These are phyloP conservation scores for Latrodectus geometricus DNA, from an alignment of 1,140 invertebrate species.

Conservation along the genomic window DNA sequence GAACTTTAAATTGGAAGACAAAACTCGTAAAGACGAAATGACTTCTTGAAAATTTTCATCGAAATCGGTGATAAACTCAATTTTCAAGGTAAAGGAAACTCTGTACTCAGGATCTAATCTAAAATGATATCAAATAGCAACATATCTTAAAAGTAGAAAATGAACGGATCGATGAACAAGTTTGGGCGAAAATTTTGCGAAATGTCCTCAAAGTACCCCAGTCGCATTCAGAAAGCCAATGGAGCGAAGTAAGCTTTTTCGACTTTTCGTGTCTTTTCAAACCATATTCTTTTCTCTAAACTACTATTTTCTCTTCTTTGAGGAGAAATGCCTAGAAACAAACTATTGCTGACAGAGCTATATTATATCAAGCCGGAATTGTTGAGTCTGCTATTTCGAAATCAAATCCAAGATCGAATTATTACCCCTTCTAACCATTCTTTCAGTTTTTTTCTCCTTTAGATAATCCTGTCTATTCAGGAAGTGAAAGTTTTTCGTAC, in stretches of 20 bases:
- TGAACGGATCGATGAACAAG: slow-evolving; percentile 14
- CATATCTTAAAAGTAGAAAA: too few relatives aligned
- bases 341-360: slow-evolving; percentile 51
- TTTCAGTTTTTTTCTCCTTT: neutral
- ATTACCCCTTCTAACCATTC: slow-evolving; percentile 27
- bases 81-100: too few relatives aligned
- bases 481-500: slow-evolving; percentile 11
- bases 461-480: slow-evolving; percentile 26
- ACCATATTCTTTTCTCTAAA: slow-evolving; percentile 43
- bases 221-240: slow-evolving; percentile 1
- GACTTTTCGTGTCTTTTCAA: neutral
- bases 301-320: slow-evolving; percentile 17
- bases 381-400: slow-evolving; percentile 47
- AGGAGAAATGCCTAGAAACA: slow-evolving; percentile 35
- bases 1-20: too few relatives aligned
- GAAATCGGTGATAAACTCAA: too few relatives aligned
- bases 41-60: too few relatives aligned
- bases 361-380: slow-evolving; percentile 36
- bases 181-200: neutral
- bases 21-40: too few relatives aligned
- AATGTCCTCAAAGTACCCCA: slow-evolving; percentile 19
- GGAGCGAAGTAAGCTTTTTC: slow-evolving; percentile 20
- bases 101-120: too few relatives aligned
- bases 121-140: too few relatives aligned
- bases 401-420: slow-evolving; percentile 56